Percentiles rank a stretch among this genome's conserved stretches.
These are phyloP conservation scores for Microplitis mediator DNA, from an alignment of 1,140 invertebrate species.

Conservation along the genomic window DNA sequence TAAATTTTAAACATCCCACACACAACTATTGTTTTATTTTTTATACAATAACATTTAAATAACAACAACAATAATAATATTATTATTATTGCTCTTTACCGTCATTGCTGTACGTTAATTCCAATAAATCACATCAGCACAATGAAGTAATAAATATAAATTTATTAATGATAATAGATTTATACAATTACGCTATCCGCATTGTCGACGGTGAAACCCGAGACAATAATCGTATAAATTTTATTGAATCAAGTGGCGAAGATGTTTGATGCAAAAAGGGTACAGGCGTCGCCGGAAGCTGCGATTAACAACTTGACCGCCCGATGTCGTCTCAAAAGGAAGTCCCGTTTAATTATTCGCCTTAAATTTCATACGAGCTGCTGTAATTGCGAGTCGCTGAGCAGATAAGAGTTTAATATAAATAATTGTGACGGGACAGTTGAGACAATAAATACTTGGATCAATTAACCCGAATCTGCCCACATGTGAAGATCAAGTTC, in stretches of 20 bases:
- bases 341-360: constrained; percentile 17
- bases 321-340: constrained; percentile 34
- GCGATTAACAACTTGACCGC: constrained; percentile 48
- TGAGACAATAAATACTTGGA: constrained; percentile 18
- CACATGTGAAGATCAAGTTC: constrained; percentile 40
- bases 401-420: no score
- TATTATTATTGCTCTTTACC: neutral
- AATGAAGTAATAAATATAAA: neutral
- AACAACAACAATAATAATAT: no score
- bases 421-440: neutral
- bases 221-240: constrained; percentile 14
- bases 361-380: neutral
- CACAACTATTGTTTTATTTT: no score
- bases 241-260: constrained; percentile 13
- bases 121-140: neutral
- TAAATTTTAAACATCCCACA: neutral
- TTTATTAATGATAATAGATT: neutral
- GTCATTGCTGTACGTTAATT: neutral
- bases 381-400: no score
- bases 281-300: constrained; percentile 46
- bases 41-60: no score
- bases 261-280: constrained; percentile 28
- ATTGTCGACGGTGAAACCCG: neutral
- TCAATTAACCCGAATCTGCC: constrained; percentile 37
- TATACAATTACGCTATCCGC: neutral